phyloP scores from a whole-genome alignment of 2,113 vertebrate species.

The Donacobius atricapilla region DNA sequence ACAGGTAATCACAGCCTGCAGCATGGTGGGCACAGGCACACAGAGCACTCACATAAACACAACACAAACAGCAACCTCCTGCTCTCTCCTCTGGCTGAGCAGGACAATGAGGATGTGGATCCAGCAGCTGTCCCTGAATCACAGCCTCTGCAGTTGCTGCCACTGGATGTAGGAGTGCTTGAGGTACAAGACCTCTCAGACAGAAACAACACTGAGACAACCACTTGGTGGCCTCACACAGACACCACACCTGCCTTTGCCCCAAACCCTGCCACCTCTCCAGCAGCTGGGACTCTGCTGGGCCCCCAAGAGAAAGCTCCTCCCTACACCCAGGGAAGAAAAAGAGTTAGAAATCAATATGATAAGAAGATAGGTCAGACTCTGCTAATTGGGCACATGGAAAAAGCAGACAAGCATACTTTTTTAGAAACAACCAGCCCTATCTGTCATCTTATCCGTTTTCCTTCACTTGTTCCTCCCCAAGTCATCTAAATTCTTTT shows the following conservation, averaged over 20 bases:
- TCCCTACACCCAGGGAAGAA: neutral
- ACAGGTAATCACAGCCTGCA: neutral
- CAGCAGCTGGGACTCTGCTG: neutral
- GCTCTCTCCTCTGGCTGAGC: neutral
- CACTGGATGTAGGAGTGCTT: accelerated
- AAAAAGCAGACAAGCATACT: neutral
- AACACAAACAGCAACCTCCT: neutral
- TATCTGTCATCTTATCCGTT: neutral
- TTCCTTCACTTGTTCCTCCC: neutral
- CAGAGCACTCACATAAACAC: neutral
- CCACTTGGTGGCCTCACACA: neutral
- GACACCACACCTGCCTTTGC: neutral
- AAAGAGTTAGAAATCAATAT: neutral
- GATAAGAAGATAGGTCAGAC: neutral
- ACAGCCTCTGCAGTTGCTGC: neutral
- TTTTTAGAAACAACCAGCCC: neutral
- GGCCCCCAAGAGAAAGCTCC: neutral
- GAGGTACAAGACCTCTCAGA: neutral
- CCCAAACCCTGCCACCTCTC: neutral
- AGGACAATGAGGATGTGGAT: neutral
- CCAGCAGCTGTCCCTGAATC: neutral
- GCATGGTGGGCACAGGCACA: neutral
- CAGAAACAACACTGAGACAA: neutral
- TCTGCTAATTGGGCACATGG: neutral
- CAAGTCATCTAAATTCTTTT: neutral